Base-by-base conservation (phyloP, 2,797 vertebrate species). In the Nannoperca obscura region DNA sequence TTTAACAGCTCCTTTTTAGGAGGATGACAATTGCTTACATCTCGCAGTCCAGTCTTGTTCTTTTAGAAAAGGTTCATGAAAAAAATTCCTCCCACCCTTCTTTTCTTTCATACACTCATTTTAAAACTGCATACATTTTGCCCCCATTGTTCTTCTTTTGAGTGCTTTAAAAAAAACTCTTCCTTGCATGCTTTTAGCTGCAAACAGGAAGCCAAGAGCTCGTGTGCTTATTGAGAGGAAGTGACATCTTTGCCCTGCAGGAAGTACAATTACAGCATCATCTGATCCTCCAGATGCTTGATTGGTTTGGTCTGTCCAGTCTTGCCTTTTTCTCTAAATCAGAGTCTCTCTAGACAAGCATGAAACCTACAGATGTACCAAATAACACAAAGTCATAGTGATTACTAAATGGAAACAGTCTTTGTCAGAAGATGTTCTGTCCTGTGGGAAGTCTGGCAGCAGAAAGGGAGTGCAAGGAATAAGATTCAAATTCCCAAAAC, bases 171-270 rank as follows among this genome's bases (percentile, higher is more conserved):
- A 90, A 77, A 90, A 88, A 86, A 80, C 82, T 86, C 92, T 91
- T 91, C 93, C 93, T 94, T 87, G 93, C 95, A 94, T 93, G 94
- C 94, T 94, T 93, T 93, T 81, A 95, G 93, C 95, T 94, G 93
- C 96, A 95, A 96, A 96, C 95, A 97, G 95, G 95, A 97, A 97
- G 96, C 93, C 87, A 91, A 92, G 92, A 93, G 89, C 91, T 93
- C 49, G 63, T 94, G 94, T 95, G 94, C 94, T 95, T 94, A 91
- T 90, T 91, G 89, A 92, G 89, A 94, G 92, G 94, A 95, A 94
- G 94, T 93, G 93, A 94, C 92, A 94, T 95, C 93, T 85, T 94
- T 92, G 94, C 93, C 94, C 93, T 94, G 93, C 91, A 95, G 94
- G 93, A 95, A 95, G 94, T 95, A 93, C 89, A 91, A 93, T 92